Conservation (phyloP, 2,888 invertebrate genomes). For the Pimpla rufipes region DNA sequence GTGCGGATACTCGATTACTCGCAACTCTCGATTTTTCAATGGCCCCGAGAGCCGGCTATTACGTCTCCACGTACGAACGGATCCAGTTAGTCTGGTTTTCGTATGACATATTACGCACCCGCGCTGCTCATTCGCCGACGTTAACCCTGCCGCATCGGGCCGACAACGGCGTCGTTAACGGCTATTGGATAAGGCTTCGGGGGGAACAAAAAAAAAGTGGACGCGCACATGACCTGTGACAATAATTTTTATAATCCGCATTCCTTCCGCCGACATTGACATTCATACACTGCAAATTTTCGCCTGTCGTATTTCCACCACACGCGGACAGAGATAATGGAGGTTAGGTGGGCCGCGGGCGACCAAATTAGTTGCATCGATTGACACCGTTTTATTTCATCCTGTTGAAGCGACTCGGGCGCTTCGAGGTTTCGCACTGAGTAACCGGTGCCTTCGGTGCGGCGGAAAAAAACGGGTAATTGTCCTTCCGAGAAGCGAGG, state of each 20-base stretch:
- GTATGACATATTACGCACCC: conserved; percentile 44
- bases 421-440: too few relatives aligned
- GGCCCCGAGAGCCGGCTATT: conserved; percentile 11
- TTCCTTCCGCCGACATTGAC: not conserved
- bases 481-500: too few relatives aligned
- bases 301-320: too few relatives aligned
- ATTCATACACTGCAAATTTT: too few relatives aligned
- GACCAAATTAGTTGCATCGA: too few relatives aligned
- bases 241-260: not conserved
- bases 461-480: too few relatives aligned
- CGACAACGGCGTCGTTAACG: not conserved
- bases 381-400: too few relatives aligned
- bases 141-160: not conserved
- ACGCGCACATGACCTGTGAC: not conserved
- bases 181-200: not conserved
- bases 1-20: conserved; percentile 44
- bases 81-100: conserved; percentile 65
- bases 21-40: conserved; percentile 28
- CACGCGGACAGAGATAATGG: too few relatives aligned
- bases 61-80: conserved; percentile 32
- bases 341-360: too few relatives aligned
- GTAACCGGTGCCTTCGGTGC: too few relatives aligned
- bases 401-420: too few relatives aligned
- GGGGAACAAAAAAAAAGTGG: not conserved
- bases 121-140: conserved; percentile 22